These are phyloP conservation scores for Uropetala carovei DNA, from an alignment of 2,888 invertebrate species.

Conservation along the genomic window DNA sequence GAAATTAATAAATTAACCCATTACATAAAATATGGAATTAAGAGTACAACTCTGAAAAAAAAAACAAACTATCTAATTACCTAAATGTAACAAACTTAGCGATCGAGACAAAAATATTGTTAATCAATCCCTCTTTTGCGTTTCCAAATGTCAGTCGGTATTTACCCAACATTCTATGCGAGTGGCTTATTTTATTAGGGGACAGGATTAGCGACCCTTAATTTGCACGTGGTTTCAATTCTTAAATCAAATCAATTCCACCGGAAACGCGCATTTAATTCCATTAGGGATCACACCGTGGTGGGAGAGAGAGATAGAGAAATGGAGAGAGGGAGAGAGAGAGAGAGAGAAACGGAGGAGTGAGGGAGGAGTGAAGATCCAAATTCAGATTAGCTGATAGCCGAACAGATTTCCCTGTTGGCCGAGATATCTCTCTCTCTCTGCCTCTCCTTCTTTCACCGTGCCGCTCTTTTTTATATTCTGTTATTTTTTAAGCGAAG, in stretches of 20 bases:
- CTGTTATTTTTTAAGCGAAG: neutral
- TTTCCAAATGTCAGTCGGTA: too few species aligned
- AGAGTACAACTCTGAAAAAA: too few species aligned
- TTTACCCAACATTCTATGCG: too few species aligned
- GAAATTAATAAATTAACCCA: too few species aligned
- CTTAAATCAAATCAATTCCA: slow-evolving; percentile 1
- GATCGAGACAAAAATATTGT: too few species aligned
- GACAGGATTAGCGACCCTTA: neutral
- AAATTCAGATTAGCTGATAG: neutral
- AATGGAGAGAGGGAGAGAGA: neutral
- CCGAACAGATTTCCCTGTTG: neutral
- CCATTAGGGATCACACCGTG: neutral
- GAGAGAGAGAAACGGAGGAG: neutral
- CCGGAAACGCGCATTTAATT: slow-evolving; percentile 8
- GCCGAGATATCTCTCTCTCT: neutral
- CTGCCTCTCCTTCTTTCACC: neutral
- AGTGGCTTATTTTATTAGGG: neutral
- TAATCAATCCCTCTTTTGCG: too few species aligned
- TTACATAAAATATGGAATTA: too few species aligned
- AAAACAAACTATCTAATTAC: too few species aligned
- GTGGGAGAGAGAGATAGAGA: neutral
- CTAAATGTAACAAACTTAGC: too few species aligned
- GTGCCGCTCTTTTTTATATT: neutral
- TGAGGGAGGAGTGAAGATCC: neutral
- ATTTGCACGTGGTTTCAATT: neutral